Conservation (phyloP, 2,888 invertebrate species). For the Marasmarcha lunaedactyla region DNA sequence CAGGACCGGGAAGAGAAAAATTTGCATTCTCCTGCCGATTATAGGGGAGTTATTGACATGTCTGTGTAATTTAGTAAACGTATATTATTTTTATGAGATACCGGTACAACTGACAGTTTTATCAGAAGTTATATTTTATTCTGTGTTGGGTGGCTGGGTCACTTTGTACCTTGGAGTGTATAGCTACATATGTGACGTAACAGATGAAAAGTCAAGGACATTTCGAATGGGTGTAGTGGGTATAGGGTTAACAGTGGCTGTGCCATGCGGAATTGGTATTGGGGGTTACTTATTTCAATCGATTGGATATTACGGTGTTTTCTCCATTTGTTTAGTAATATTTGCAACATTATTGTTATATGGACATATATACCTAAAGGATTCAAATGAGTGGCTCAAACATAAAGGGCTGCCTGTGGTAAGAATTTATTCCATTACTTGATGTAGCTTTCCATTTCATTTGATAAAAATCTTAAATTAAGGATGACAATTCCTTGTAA, state of each 20-base stretch:
- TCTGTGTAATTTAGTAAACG: slow-evolving; percentile 59
- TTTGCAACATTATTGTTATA: too few species aligned
- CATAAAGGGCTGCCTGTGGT: too few species aligned
- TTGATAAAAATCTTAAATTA: too few species aligned
- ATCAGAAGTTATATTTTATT: slow-evolving; percentile 62
- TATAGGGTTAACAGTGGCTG: slow-evolving; percentile 47
- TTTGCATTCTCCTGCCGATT: slow-evolving; percentile 68
- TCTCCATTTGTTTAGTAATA: slow-evolving; percentile 14
- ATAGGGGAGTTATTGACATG: slow-evolving; percentile 61
- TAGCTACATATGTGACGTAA: slow-evolving; percentile 71
- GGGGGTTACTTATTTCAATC: slow-evolving; percentile 48
- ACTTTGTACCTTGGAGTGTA: slow-evolving; percentile 68
- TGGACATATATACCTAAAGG: too few species aligned
- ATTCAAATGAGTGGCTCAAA: too few species aligned
- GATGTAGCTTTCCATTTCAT: too few species aligned
- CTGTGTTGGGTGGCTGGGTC: slow-evolving; percentile 68
- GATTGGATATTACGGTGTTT: slow-evolving; percentile 66
- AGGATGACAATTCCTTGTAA: too few species aligned
- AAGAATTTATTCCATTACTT: too few species aligned
- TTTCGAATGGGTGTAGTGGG: slow-evolving; percentile 70
- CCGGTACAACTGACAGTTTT: slow-evolving; percentile 64
- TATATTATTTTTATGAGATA: slow-evolving; percentile 63
- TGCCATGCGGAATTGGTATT: slow-evolving; percentile 47
- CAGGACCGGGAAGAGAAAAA: slow-evolving; percentile 64
- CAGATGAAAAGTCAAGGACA: slow-evolving; percentile 67